A percentile compares a stretch with the other conserved stretches of the same genome.
Conservation (phyloP, 2,888 invertebrate genomes). For the Chydorus sphaericus region DNA sequence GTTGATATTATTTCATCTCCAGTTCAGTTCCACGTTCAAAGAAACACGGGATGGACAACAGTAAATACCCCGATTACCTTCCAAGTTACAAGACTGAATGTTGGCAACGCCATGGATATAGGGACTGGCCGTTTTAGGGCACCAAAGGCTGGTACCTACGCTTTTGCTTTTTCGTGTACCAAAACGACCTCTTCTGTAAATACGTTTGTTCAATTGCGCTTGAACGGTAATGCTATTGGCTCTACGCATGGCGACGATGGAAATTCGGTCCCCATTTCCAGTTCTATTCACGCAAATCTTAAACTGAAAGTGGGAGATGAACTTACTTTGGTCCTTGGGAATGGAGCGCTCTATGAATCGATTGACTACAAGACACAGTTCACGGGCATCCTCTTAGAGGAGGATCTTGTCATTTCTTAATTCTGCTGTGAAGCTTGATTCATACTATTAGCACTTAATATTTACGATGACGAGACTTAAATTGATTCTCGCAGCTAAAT, state of each 20-base stretch:
- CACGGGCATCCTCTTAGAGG: background rate
- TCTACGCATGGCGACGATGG: background rate
- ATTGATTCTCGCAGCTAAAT: too few relatives aligned
- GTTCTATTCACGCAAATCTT: background rate
- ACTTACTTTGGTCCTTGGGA: background rate
- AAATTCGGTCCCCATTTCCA: too few relatives aligned
- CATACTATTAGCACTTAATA: too few relatives aligned
- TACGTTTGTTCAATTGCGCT: too few relatives aligned
- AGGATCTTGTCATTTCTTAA: too few relatives aligned
- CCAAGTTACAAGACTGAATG: background rate
- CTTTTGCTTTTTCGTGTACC: background rate
- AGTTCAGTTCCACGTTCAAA: background rate
- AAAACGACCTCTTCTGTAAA: background rate
- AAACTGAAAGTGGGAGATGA: background rate
- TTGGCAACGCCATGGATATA: background rate
- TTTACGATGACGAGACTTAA: too few relatives aligned
- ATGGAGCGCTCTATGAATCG: background rate
- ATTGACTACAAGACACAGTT: background rate
- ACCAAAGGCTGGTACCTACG: background rate
- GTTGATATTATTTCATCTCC: background rate
- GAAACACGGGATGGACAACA: background rate
- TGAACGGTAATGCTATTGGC: background rate
- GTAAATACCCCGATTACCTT: background rate
- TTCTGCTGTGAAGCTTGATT: too few relatives aligned
- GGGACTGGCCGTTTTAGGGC: background rate